These are phyloP conservation scores for Tetramorium alpestre DNA, from an alignment of 1,140 invertebrate genomes.

Conservation along the genomic window DNA sequence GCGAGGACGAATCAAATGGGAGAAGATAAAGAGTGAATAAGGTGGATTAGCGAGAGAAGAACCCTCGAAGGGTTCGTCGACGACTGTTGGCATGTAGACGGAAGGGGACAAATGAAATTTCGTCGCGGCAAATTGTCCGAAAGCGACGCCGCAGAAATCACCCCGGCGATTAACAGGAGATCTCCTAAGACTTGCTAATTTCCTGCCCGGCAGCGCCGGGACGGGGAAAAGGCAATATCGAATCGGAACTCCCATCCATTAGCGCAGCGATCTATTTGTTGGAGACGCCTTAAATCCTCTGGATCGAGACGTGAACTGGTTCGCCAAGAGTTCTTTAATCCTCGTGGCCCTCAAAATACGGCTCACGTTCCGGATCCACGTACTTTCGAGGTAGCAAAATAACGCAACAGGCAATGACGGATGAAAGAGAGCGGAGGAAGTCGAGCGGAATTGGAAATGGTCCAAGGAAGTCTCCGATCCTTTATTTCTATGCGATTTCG, in stretches of 20 bases:
- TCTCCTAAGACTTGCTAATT: slow-evolving; percentile 81
- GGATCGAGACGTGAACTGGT: slow-evolving; percentile 65
- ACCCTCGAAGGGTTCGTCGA: slow-evolving; percentile 49
- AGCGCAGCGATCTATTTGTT: slow-evolving; percentile 68
- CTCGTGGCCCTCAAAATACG: slow-evolving; percentile 47
- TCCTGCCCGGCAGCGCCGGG: slow-evolving; percentile 56
- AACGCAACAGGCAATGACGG: slow-evolving; percentile 75
- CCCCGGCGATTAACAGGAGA: slow-evolving; percentile 77
- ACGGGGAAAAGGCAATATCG: slow-evolving; percentile 61
- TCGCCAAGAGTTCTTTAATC: slow-evolving; percentile 48
- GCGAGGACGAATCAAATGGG: background rate
- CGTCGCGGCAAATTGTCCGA: slow-evolving; percentile 78
- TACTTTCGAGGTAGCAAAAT: slow-evolving; percentile 61
- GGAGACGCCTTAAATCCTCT: slow-evolving; percentile 60
- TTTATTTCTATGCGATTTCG: slow-evolving; percentile 39
- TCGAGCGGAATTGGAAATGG: slow-evolving; percentile 66
- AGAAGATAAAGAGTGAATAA: slow-evolving; percentile 65
- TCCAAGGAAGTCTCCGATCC: slow-evolving; percentile 55
- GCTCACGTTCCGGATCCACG: slow-evolving; percentile 57
- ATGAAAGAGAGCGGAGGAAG: slow-evolving; percentile 63
- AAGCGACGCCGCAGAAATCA: slow-evolving; percentile 78
- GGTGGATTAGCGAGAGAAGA: slow-evolving; percentile 70
- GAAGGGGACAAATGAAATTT: slow-evolving; percentile 79
- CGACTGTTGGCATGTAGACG: slow-evolving; percentile 53
- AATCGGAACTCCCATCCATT: slow-evolving; percentile 60